These are phyloP conservation scores for Encarsia formosa DNA, from an alignment of 2,888 invertebrate genomes.

Conservation along the genomic window DNA sequence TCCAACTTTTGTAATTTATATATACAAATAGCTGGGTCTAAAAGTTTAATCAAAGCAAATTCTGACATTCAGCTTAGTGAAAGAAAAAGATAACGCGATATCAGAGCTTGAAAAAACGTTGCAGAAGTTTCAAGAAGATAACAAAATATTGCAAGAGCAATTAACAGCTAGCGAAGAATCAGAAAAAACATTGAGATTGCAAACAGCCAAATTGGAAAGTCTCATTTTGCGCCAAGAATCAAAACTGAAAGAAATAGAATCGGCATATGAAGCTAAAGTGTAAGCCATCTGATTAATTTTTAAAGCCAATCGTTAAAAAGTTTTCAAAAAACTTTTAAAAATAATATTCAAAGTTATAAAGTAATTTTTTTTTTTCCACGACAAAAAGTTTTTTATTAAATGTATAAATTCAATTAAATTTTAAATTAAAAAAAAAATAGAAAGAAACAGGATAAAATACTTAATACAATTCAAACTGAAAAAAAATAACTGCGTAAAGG, in stretches of 20 bases:
- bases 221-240: constrained; percentile 38
- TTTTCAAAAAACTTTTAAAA: too few relatives aligned
- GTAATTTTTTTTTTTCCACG: too few relatives aligned
- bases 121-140: constrained; percentile 28
- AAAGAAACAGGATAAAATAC: too few relatives aligned
- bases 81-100: constrained; percentile 29
- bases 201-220: constrained; percentile 32
- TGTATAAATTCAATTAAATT: too few relatives aligned
- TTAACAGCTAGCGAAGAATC: constrained; percentile 35
- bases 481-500: constrained; percentile 12
- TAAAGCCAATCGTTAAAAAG: neutral
- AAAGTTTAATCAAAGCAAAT: too few relatives aligned
- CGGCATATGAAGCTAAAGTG: constrained; percentile 39
- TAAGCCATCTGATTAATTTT: constrained; percentile 28
- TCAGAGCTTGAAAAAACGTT: constrained; percentile 7
- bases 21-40: too few relatives aligned
- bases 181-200: constrained; percentile 31
- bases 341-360: too few relatives aligned
- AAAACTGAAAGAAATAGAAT: constrained; percentile 38
- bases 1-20: too few relatives aligned
- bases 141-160: constrained; percentile 32
- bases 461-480: too few relatives aligned
- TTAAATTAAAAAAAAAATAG: too few relatives aligned
- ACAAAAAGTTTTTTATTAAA: too few relatives aligned
- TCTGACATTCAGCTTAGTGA: constrained; percentile 34